phyloP scores from a whole-genome alignment of 2,797 vertebrate genomes.

The Pachyuromys duprasi region DNA sequence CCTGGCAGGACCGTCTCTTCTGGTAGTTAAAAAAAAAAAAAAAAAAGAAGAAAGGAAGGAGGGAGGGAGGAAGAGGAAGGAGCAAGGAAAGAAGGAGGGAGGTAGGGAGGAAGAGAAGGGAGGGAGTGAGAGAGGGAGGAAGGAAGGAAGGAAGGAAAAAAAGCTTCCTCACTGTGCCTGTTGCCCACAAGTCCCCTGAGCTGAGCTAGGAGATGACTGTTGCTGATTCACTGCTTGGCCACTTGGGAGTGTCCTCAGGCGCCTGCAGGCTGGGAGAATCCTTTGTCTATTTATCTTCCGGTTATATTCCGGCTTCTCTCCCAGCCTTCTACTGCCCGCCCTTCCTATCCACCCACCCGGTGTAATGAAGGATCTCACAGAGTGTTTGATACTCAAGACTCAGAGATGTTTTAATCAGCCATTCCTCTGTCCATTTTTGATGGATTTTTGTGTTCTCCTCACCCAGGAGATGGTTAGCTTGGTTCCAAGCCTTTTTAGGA shows the following conservation, averaged over 20 bases:
- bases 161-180: not conserved
- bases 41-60: not conserved
- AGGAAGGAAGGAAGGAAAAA: too few species aligned
- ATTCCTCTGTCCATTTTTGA: not conserved
- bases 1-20: not conserved
- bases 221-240: not conserved
- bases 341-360: accelerated
- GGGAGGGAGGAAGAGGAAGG: too few species aligned
- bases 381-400: not conserved
- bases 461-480: not conserved
- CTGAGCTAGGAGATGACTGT: too few species aligned
- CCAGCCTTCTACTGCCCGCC: not conserved
- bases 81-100: too few species aligned
- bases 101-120: too few species aligned
- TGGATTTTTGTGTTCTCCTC: not conserved
- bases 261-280: not conserved
- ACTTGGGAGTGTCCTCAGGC: not conserved
- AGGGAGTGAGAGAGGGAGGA: too few species aligned
- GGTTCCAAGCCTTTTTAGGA: slow-evolving; percentile 1
- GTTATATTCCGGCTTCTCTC: not conserved
- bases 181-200: not conserved
- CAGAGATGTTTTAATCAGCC: not conserved
- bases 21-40: not conserved
- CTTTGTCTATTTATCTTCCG: not conserved
- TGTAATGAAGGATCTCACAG: not conserved